These are phyloP conservation scores for Drosophila busckii DNA, from an alignment of 1,140 invertebrate genomes.

Conservation along the genomic window DNA sequence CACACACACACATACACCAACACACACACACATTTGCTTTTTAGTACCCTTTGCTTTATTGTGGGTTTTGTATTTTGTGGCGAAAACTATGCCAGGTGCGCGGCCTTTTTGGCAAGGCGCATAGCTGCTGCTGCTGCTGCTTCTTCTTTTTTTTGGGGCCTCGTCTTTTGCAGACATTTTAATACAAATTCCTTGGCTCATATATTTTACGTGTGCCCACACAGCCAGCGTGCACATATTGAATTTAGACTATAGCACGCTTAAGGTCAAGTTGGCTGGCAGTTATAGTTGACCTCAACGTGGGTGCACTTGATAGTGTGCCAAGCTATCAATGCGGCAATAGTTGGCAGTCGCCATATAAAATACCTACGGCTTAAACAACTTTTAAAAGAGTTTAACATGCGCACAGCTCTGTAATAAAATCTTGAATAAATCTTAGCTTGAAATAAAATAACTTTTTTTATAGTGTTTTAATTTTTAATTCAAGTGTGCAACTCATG, in stretches of 20 bases:
- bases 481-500: no score
- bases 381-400: no score
- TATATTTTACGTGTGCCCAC: no score
- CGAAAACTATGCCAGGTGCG: slow-evolving; percentile 33
- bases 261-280: slow-evolving; percentile 1
- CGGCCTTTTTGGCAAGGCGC: slow-evolving; percentile 1
- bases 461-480: no score
- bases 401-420: no score
- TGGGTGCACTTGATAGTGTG: no score
- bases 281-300: no score
- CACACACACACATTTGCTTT: neutral
- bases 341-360: no score
- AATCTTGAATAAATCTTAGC: no score
- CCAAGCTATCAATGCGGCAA: no score
- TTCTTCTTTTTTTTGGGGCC: slow-evolving; percentile 33
- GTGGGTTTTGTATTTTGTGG: slow-evolving; percentile 17
- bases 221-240: slow-evolving; percentile 3
- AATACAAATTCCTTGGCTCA: slow-evolving; percentile 43
- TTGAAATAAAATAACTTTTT: no score
- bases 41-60: slow-evolving; percentile 26
- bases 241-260: neutral
- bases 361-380: no score
- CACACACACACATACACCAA: slow-evolving; percentile 11
- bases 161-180: slow-evolving; percentile 34
- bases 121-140: slow-evolving; percentile 1